phyloP scores from a whole-genome alignment of 2,888 invertebrate species.

The Spodoptera littoralis region DNA sequence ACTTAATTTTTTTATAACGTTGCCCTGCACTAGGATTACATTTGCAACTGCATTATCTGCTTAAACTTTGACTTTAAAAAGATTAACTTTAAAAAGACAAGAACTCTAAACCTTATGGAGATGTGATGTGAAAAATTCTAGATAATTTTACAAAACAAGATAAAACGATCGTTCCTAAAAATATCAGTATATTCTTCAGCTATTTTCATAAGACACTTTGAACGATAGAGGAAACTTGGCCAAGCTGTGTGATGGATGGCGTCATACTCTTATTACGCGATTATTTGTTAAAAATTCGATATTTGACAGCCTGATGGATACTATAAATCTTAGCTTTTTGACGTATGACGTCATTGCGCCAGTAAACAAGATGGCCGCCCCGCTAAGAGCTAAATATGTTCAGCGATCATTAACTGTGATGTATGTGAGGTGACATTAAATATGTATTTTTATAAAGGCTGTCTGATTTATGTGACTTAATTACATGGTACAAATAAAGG shows the following conservation, averaged over 20 bases:
- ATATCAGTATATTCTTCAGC: neutral
- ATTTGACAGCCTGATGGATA: constrained; percentile 49
- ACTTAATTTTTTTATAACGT: too few relatives aligned
- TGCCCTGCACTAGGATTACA: too few relatives aligned
- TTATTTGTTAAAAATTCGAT: constrained; percentile 56
- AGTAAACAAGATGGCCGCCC: constrained; percentile 31
- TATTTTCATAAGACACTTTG: constrained; percentile 36
- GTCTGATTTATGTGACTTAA: too few relatives aligned
- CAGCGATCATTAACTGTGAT: constrained; percentile 20
- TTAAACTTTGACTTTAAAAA: too few relatives aligned
- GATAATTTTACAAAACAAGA: neutral
- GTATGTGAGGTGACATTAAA: constrained; percentile 1
- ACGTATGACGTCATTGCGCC: constrained; percentile 26
- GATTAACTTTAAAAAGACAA: too few relatives aligned
- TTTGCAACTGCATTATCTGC: too few relatives aligned
- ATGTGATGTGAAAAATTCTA: too few relatives aligned
- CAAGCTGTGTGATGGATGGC: constrained; percentile 40
- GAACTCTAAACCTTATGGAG: too few relatives aligned
- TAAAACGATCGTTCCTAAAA: constrained; percentile 1
- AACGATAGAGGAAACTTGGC: constrained; percentile 38
- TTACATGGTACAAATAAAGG: too few relatives aligned
- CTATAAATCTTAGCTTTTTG: constrained; percentile 45
- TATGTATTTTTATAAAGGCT: neutral
- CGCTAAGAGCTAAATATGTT: constrained; percentile 29
- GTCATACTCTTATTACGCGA: constrained; percentile 34